Base-by-base conservation (phyloP, 2,888 invertebrate species). In the Clistopyga incitator region DNA sequence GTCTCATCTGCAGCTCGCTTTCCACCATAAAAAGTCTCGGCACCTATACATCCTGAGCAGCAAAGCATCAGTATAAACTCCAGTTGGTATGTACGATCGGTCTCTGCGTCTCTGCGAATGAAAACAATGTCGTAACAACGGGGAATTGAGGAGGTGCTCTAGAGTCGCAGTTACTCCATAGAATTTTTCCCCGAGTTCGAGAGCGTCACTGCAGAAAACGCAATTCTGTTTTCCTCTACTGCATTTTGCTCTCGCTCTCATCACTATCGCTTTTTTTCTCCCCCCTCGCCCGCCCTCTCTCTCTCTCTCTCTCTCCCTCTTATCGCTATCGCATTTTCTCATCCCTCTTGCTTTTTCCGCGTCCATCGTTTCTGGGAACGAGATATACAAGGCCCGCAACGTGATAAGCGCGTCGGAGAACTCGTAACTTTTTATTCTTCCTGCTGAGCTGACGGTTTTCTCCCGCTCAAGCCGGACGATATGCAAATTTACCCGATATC, bases 401-500 rank as follows among this genome's bases (percentile, higher is more conserved):
- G 61, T 47, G 84, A 84, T 84, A 84, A 84, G 82, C 75, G 71
- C 20, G 78, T 56, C 45, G 38, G 54, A 84, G 70, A 76, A 59
- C 52, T 75, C 71, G 67, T 78, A 82, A 72, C 61, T 82, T 79
- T 82, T 79, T 82, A 79, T 82, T 68, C 67, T 50, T 45, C 61
- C 45, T 20, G 18, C 25, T 75, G 18, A 15, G 20, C 13, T 23
- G 45, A 18, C 54, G 38, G 23, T 50, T 25, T 23, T 25, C 23
- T 70, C 59, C 20, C 47, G 8, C 68, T 25, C 15, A 47, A 15
- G 8, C 78, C 45, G 82, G 78, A 79, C 76, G 81, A 80, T 83
- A 82, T 85, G 80, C 72, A 85, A 83, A 85, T 85, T 85, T 77
- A 47, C 54, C 72, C 79, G 76, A 82, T 82, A 79, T 83, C 79